Conservation (phyloP, 1,140 invertebrate species). For the Bathynomus jamesi region DNA sequence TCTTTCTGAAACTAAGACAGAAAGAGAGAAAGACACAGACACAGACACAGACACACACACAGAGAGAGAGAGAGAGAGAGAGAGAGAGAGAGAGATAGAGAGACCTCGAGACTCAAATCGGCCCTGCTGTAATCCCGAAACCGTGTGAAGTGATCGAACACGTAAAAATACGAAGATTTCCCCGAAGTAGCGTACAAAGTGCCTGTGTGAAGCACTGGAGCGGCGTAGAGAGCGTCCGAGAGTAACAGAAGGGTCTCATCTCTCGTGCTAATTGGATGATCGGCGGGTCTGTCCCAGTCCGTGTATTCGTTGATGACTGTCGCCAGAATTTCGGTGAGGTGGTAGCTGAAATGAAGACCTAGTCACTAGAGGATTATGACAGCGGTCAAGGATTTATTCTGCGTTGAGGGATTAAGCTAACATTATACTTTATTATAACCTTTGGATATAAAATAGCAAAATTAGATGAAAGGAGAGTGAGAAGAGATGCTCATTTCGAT, state of each 20-base stretch:
- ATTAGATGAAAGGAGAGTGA: too few relatives aligned
- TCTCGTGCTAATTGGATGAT: conserved; percentile 84
- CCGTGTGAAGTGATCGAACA: conserved; percentile 89
- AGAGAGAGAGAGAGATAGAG: too few relatives aligned
- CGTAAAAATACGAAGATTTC: conserved; percentile 69
- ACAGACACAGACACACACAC: too few relatives aligned
- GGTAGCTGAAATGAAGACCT: conserved; percentile 40
- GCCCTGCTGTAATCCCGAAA: conserved; percentile 67
- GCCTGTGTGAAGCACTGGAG: conserved; percentile 82
- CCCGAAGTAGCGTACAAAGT: conserved; percentile 73
- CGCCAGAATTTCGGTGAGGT: conserved; percentile 53
- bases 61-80: too few relatives aligned
- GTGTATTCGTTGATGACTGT: conserved; percentile 89
- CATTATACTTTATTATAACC: too few relatives aligned
- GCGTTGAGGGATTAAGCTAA: too few relatives aligned
- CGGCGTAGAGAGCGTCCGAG: conserved; percentile 80
- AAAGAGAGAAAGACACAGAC: too few relatives aligned
- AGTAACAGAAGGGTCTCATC: conserved; percentile 89
- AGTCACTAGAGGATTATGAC: background rate
- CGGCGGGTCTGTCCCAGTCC: conserved; percentile 87
- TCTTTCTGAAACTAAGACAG: too few relatives aligned
- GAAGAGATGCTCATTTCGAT: too few relatives aligned
- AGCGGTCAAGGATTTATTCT: background rate
- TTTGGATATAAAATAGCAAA: too few relatives aligned
- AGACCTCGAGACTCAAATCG: conserved; percentile 44